Percentiles rank a stretch among this genome's conserved stretches.
Conservation (phyloP, 2,113 vertebrate species). For the Bubo blakistoni region DNA sequence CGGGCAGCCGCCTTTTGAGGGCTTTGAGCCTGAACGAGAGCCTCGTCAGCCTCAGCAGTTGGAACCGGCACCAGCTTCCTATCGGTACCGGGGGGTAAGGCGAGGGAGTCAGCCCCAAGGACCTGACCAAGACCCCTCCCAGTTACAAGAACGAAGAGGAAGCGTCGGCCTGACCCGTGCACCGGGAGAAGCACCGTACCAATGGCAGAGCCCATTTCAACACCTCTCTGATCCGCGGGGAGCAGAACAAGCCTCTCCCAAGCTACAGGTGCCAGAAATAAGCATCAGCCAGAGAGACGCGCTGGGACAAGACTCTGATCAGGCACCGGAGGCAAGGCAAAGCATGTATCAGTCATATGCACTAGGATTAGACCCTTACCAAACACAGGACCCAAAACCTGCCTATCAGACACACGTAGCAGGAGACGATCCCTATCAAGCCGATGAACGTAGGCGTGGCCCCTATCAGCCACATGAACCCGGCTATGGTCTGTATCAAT, state of each 20-base stretch:
- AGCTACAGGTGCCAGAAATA: background rate
- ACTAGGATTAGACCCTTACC: background rate
- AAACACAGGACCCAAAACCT: background rate
- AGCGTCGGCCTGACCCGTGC: background rate
- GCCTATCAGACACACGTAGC: background rate
- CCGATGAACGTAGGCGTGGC: background rate
- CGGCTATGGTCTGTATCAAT: conserved; percentile 3
- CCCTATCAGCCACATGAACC: conserved; percentile 53
- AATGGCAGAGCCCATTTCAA: background rate
- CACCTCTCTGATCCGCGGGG: background rate
- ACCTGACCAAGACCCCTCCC: background rate
- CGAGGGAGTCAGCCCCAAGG: background rate
- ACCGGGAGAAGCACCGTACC: background rate
- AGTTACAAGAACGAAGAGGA: background rate
- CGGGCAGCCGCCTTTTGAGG: background rate
- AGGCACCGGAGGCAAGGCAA: background rate
- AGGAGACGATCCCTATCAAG: background rate
- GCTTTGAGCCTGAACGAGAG: background rate
- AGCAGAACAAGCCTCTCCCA: background rate
- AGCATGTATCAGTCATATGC: background rate
- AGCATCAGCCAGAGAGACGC: background rate
- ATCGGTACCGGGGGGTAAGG: background rate
- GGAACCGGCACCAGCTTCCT: background rate
- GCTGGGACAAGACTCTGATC: background rate
- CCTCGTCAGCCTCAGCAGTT: background rate